Evolutionary conservation across 92 coral and sea anemone species (phyloP).

Genomic region (Pocillopora meandrina): DNA sequence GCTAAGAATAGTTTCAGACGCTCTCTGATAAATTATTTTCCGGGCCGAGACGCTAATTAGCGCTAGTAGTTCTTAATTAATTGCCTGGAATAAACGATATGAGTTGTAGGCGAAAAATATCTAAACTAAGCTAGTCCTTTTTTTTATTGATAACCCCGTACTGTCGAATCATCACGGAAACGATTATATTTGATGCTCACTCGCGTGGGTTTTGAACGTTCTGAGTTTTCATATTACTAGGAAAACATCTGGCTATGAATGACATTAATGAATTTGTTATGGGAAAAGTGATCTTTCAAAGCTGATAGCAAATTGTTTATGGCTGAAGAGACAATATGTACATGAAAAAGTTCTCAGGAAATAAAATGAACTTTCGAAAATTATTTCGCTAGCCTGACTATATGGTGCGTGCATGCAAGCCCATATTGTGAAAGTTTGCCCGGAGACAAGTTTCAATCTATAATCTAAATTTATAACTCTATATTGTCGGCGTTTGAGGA

Average conservation of each 20-base stretch:
- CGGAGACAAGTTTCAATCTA: background rate
- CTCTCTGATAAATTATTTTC: background rate
- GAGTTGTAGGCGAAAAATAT: no score
- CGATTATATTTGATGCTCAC: background rate
- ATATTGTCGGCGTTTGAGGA: background rate
- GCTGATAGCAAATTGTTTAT: constrained; percentile 21
- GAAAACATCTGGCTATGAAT: constrained; percentile 18
- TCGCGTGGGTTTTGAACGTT: background rate
- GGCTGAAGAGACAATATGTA: background rate
- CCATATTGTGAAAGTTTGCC: background rate
- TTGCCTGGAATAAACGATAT: no score
- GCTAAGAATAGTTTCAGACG: background rate
- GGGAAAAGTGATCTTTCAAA: background rate
- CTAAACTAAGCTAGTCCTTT: no score
- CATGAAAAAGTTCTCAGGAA: background rate
- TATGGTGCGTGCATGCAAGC: no score
- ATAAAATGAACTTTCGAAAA: background rate
- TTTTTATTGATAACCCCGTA: no score
- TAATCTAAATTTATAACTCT: background rate
- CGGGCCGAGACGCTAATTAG: no score
- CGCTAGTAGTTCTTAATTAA: no score
- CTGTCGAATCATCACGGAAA: background rate
- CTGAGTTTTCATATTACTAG: constrained; percentile 12
- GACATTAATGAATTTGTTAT: constrained; percentile 15
- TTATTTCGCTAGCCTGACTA: background rate